These are phyloP conservation scores for Anoncus sp. DNA, from an alignment of 2,888 invertebrate genomes.

Conservation along the genomic window DNA sequence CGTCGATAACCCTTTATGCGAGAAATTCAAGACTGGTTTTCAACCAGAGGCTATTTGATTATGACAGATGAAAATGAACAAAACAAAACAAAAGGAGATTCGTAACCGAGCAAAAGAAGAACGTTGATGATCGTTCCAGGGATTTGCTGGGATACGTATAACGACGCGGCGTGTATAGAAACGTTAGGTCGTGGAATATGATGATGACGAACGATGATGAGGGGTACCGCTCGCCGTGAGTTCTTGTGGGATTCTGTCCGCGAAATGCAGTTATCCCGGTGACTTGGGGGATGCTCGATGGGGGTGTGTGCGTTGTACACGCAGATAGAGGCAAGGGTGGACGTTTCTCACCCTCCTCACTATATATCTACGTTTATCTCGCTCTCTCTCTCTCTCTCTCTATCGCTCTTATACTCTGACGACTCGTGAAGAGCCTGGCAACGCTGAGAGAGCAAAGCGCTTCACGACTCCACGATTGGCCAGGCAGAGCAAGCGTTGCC, in stretches of 20 bases:
- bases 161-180: no score
- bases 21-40: no score
- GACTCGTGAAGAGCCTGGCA: not conserved
- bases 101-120: not conserved
- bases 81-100: slow-evolving; percentile 62
- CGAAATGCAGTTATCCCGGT: slow-evolving; percentile 82
- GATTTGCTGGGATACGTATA: not conserved
- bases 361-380: not conserved
- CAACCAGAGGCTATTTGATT: no score
- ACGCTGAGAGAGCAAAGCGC: not conserved
- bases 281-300: slow-evolving; percentile 75
- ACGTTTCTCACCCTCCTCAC: slow-evolving; percentile 30
- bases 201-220: slow-evolving; percentile 57
- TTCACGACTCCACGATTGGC: slow-evolving; percentile 81
- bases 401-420: not conserved
- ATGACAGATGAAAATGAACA: no score
- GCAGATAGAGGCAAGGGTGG: slow-evolving; percentile 38
- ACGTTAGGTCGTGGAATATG: no score
- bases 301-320: slow-evolving; percentile 48
- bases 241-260: slow-evolving; percentile 82
- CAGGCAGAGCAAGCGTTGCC: slow-evolving; percentile 78
- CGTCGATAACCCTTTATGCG: slow-evolving; percentile 67
- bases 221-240: slow-evolving; percentile 81
- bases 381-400: slow-evolving; percentile 21
- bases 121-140: not conserved